Percentiles rank a stretch among this genome's conserved stretches.
Evolutionary conservation across 2,888 invertebrate genomes (phyloP).

Genomic region (Stenichneumon culpator): DNA sequence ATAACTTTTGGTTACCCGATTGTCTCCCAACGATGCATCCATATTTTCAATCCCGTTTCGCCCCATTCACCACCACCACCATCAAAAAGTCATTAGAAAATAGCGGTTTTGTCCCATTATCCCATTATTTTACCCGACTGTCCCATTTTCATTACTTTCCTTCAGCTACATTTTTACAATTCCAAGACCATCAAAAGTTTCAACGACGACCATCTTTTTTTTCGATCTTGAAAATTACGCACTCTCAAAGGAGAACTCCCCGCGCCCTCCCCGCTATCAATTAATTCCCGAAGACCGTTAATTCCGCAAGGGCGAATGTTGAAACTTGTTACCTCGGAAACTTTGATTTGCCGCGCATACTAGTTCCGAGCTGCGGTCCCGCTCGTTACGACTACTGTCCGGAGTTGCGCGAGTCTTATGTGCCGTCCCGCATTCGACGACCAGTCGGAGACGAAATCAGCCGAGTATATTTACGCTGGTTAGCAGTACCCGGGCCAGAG

Average conservation of each 20-base stretch:
- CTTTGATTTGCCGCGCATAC: not conserved
- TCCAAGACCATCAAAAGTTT: no score
- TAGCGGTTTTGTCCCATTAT: no score
- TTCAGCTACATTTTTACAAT: no score
- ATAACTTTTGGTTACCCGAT: no score
- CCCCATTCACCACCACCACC: no score
- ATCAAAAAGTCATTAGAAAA: no score
- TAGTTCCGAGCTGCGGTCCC: not conserved
- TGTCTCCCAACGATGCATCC: no score
- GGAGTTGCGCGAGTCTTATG: not conserved
- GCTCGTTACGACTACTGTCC: constrained; percentile 19
- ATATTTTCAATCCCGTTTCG: no score
- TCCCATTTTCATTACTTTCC: no score
- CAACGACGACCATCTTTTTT: not conserved
- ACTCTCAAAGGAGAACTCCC: not conserved
- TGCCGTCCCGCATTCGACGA: constrained; percentile 7
- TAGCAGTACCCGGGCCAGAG: not conserved
- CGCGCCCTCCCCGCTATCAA: no score
- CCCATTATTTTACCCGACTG: no score
- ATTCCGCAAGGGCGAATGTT: not conserved
- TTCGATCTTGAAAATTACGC: not conserved
- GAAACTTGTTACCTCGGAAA: not conserved
- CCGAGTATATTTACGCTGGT: constrained; percentile 11
- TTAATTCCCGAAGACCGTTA: not conserved
- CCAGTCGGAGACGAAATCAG: constrained; percentile 20